A percentile compares a stretch with the other conserved stretches of the same genome.
phyloP scores from a whole-genome alignment of 2,888 invertebrate species.

The Julus scandinavius region DNA sequence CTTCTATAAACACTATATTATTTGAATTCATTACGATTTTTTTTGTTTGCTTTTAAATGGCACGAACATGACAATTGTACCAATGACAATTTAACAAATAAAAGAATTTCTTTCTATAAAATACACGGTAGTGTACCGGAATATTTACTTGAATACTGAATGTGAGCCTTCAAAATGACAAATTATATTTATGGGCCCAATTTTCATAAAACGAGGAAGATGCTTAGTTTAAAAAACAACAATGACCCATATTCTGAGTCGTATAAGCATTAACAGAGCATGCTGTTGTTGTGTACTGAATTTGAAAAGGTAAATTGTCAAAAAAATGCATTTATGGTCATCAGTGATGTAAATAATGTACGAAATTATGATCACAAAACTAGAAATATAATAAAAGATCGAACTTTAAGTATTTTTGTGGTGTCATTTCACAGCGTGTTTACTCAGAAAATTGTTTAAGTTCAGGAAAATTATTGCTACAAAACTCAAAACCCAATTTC shows the following conservation, averaged over 20 bases:
- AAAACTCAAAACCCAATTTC: too few relatives aligned
- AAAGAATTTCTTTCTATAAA: not conserved
- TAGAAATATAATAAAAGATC: not conserved
- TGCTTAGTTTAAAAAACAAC: not conserved
- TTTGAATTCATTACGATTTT: not conserved
- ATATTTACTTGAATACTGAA: too few relatives aligned
- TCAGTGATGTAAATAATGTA: not conserved
- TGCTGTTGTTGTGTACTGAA: not conserved
- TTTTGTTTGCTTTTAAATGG: not conserved
- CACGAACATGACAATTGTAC: not conserved
- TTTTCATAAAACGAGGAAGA: slow-evolving; percentile 2
- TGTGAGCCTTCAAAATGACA: not conserved
- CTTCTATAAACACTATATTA: not conserved
- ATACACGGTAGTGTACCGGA: not conserved
- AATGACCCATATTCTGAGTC: not conserved
- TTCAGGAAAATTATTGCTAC: too few relatives aligned
- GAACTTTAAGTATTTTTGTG: not conserved
- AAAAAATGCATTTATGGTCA: not conserved
- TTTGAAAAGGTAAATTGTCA: not conserved
- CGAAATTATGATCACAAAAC: not conserved
- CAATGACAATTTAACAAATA: not conserved
- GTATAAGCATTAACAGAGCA: not conserved
- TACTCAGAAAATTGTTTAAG: not conserved
- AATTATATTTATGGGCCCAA: not conserved
- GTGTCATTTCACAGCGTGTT: slow-evolving; percentile 8